Evolutionary conservation across 1,140 invertebrate genomes (phyloP).

Genomic region (Sesamia nonagrioides): DNA sequence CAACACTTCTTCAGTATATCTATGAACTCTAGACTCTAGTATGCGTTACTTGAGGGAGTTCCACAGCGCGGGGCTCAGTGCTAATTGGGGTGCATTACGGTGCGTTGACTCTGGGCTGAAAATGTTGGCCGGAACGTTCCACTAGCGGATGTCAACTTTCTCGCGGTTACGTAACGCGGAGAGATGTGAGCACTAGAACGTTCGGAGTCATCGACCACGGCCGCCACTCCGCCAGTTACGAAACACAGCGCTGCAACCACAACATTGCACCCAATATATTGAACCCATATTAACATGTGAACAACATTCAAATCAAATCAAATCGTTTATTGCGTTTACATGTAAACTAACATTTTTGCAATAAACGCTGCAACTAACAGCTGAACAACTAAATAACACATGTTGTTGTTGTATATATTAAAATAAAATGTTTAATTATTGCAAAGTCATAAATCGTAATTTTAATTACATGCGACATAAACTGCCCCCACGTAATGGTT

Average conservation of each 20-base stretch:
- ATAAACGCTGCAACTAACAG: neutral
- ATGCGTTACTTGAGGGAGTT: slow-evolving; percentile 30
- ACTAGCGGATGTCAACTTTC: slow-evolving; percentile 83
- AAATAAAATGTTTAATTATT: slow-evolving; percentile 6
- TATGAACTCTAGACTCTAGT: neutral
- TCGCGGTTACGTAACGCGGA: slow-evolving; percentile 83
- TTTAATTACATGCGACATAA: slow-evolving; percentile 31
- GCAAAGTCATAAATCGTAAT: slow-evolving; percentile 22
- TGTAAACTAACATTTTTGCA: neutral
- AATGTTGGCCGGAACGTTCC: slow-evolving; percentile 59
- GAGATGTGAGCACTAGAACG: slow-evolving; percentile 82
- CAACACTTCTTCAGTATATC: too few relatives aligned
- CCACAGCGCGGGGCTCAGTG: slow-evolving; percentile 27
- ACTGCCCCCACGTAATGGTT: neutral
- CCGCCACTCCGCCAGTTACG: slow-evolving; percentile 76
- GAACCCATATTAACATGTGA: slow-evolving; percentile 14
- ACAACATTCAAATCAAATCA: too few relatives aligned
- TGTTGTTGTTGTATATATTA: neutral
- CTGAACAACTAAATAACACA: neutral
- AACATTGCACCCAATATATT: slow-evolving; percentile 51
- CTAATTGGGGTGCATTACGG: slow-evolving; percentile 60
- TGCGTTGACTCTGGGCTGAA: slow-evolving; percentile 60
- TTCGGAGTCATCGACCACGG: slow-evolving; percentile 86
- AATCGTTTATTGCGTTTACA: too few relatives aligned
- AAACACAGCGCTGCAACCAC: slow-evolving; percentile 71